Percentiles rank a stretch among this genome's conserved stretches.
Evolutionary conservation across 2,797 vertebrate species (phyloP).

Genomic region (Thaleichthys pacificus): DNA sequence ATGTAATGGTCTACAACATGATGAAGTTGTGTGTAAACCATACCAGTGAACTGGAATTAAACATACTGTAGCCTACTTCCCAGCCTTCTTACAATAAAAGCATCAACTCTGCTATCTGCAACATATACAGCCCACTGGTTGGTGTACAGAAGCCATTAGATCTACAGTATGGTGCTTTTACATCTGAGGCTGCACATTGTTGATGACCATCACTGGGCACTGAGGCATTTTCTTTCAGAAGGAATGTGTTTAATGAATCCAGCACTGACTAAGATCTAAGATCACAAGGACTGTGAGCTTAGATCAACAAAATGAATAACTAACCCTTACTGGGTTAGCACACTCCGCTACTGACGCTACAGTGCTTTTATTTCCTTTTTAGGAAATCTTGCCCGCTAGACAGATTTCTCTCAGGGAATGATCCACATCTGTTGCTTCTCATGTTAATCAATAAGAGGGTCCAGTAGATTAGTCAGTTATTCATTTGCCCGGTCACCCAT

Average conservation of each 20-base stretch:
- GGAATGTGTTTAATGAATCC: slow-evolving; percentile 1
- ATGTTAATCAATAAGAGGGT: too few species aligned
- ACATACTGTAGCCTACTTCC: background rate
- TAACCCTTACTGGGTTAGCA: background rate
- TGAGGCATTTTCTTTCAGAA: background rate
- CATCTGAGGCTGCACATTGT: background rate
- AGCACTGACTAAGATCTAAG: background rate
- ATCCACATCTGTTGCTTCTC: background rate
- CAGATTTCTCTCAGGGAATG: background rate
- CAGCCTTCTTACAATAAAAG: background rate
- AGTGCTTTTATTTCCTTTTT: slow-evolving; percentile 14
- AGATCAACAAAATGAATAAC: slow-evolving; percentile 9
- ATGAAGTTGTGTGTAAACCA: background rate
- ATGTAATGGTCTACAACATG: background rate
- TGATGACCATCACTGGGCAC: background rate
- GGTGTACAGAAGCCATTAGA: background rate
- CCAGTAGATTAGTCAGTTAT: background rate
- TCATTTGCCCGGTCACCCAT: background rate
- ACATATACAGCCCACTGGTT: background rate
- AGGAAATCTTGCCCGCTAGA: background rate
- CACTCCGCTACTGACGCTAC: background rate
- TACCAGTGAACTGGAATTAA: background rate
- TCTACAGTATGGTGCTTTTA: background rate
- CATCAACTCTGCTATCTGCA: background rate
- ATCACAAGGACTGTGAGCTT: background rate